phyloP scores from a whole-genome alignment of 1,140 invertebrate species.

The Agrilus planipennis region DNA sequence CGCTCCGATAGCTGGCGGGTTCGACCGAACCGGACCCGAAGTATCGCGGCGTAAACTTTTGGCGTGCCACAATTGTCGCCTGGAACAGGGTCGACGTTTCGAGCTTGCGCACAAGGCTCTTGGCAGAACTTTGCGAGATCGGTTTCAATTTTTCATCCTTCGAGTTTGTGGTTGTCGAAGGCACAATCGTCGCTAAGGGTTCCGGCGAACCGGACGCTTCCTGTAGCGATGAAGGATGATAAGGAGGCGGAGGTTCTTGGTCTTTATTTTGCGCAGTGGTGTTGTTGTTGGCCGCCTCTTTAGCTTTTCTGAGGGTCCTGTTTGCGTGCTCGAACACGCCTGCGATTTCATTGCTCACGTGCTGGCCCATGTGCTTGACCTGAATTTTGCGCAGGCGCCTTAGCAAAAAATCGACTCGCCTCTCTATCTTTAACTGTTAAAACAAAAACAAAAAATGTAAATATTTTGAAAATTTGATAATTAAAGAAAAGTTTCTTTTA shows the following conservation, averaged over 20 bases:
- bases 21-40: conserved; percentile 50
- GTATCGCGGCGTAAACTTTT: conserved; percentile 38
- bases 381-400: conserved; percentile 65
- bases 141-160: conserved; percentile 27
- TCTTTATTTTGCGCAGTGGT: neutral
- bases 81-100: conserved; percentile 34
- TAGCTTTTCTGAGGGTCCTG: conserved; percentile 34
- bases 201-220: no score
- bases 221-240: no score
- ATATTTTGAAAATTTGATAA: no score
- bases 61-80: conserved; percentile 23
- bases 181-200: no score
- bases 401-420: conserved; percentile 55
- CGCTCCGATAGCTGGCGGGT: conserved; percentile 29
- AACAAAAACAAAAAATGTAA: no score
- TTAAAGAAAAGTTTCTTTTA: no score
- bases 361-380: conserved; percentile 54
- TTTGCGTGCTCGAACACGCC: conserved; percentile 60
- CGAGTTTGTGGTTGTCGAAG: conserved; percentile 15
- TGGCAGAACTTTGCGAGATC: conserved; percentile 41
- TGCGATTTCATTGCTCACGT: conserved; percentile 60
- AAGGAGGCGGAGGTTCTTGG: no score
- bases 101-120: conserved; percentile 41
- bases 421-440: conserved; percentile 47
- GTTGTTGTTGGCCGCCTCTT: conserved; percentile 9